These are phyloP conservation scores for Spea bombifrons DNA, from an alignment of 2,113 vertebrate genomes.

Conservation along the genomic window DNA sequence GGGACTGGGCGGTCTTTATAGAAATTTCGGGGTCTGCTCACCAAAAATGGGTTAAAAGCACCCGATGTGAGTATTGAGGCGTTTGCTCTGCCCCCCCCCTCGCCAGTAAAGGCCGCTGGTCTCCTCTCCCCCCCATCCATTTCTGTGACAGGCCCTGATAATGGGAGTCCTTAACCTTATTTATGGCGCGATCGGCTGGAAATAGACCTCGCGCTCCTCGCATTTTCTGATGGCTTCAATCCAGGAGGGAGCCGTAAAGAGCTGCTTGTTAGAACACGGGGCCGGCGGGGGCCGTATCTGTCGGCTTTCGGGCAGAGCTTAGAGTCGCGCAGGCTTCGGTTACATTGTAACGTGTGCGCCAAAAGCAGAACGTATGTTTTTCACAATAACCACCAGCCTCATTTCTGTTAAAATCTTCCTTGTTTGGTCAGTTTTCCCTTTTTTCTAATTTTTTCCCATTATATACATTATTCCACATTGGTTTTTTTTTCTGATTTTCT, in stretches of 20 bases:
- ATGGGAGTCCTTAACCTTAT: slow-evolving; percentile 44
- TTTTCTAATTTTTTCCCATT: no score
- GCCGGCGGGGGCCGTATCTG: neutral
- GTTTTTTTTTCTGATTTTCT: no score
- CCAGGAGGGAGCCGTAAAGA: slow-evolving; percentile 43
- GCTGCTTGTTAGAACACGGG: slow-evolving; percentile 33
- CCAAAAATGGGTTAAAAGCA: neutral
- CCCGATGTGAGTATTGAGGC: no score
- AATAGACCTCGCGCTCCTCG: slow-evolving; percentile 29
- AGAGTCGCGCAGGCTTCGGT: no score
- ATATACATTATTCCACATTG: no score
- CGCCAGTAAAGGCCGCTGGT: neutral
- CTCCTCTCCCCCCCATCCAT: slow-evolving; percentile 29
- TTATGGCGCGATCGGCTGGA: slow-evolving; percentile 40
- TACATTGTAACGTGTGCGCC: no score
- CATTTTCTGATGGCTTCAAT: slow-evolving; percentile 42
- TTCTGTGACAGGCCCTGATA: slow-evolving; percentile 38
- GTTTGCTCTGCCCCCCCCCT: neutral
- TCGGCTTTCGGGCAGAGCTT: neutral
- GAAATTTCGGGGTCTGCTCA: no score
- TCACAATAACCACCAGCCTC: no score
- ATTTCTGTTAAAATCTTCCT: no score
- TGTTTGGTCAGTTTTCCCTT: no score
- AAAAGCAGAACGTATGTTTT: no score
- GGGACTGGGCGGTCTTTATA: no score